Conservation (phyloP, 2,797 vertebrate species). For the Sylvilagus floridanus region DNA sequence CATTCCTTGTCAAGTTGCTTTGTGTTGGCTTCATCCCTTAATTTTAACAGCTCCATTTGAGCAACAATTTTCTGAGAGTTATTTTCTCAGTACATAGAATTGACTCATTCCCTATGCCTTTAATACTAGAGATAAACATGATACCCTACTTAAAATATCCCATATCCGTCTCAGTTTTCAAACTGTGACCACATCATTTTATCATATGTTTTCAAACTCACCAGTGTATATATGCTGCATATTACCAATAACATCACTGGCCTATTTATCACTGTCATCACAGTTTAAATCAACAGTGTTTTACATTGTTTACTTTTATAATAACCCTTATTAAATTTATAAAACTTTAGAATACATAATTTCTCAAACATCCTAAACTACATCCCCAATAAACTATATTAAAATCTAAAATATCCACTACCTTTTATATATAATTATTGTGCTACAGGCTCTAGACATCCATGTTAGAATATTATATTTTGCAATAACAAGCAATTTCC, state of each 20-base stretch:
- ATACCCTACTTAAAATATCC: not conserved
- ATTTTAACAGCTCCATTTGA: not conserved
- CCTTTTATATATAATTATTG: not conserved
- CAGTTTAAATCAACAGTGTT: not conserved
- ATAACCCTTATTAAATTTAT: not conserved
- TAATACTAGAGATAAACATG: not conserved
- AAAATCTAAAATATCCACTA: not conserved
- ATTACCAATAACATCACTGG: not conserved
- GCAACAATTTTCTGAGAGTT: not conserved
- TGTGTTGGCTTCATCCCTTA: not conserved
- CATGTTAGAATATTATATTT: not conserved
- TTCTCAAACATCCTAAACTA: not conserved
- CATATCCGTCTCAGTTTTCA: not conserved
- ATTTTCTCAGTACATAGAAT: not conserved
- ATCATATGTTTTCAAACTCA: not conserved
- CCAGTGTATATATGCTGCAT: not conserved
- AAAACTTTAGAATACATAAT: not conserved
- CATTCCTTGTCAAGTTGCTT: not conserved
- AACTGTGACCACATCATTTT: not conserved
- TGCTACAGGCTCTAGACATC: not conserved
- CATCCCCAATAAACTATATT: not conserved
- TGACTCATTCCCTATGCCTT: not conserved
- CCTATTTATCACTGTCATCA: not conserved
- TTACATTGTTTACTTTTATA: conserved; percentile 5
- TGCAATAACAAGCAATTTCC: not conserved